Conservation (phyloP, 1,140 invertebrate genomes). For the Musca vetustissima region DNA sequence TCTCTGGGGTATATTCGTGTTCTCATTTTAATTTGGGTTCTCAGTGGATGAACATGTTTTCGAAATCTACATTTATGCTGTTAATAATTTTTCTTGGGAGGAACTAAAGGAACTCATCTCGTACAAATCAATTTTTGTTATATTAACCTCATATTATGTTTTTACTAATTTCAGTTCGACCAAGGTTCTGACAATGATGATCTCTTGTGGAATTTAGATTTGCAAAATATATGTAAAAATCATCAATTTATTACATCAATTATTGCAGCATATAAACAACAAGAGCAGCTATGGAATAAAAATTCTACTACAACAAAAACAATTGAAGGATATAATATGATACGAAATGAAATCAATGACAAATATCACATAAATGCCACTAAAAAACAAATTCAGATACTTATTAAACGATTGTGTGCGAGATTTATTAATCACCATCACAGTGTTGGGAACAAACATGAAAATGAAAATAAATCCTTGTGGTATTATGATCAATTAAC, state of each 20-base stretch:
- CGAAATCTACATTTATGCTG: neutral
- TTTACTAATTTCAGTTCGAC: neutral
- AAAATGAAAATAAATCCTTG: neutral
- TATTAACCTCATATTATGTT: too few relatives aligned
- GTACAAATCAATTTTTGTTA: too few relatives aligned
- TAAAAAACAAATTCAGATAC: neutral
- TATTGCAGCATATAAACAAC: constrained; percentile 2
- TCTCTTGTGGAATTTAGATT: neutral
- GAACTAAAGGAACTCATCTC: neutral
- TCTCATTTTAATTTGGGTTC: neutral
- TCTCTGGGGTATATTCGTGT: too few relatives aligned
- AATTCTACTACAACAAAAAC: constrained; percentile 6
- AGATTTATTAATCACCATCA: neutral
- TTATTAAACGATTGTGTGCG: neutral
- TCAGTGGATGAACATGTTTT: neutral
- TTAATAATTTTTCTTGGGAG: neutral
- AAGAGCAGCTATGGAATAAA: neutral
- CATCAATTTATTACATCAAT: constrained; percentile 2
- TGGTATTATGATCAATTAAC: constrained; percentile 1
- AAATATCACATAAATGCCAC: neutral
- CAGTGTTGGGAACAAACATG: neutral
- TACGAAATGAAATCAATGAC: constrained; percentile 6
- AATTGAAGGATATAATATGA: neutral
- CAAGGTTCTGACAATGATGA: neutral
- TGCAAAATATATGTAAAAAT: neutral